Evolutionary conservation across 1,140 invertebrate species (phyloP), one percentile per base, ranked within the genome.

Genomic region (Nasonia longicornis): DNA sequence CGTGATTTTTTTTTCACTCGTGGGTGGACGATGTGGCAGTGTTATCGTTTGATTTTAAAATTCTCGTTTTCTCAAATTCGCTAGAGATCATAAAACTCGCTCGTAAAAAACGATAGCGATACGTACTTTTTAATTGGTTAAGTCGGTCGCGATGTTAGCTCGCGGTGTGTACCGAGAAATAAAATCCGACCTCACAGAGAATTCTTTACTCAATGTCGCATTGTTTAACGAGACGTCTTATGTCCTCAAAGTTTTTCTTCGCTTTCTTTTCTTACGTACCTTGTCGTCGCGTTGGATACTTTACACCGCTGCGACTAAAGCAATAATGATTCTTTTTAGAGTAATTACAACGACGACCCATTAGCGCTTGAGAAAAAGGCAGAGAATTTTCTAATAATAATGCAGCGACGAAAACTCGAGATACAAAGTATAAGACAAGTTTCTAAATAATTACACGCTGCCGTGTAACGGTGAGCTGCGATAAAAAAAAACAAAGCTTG

Each of bases 141-240:
- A 10, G 42, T 45, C 12, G 42, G 42, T 10, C 45, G 45, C 45
- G 45, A 26, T 0, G 11, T 22, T 66, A n/a, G 6, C 69, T 69
- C 26, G 4, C 2, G 26, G 29, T 10, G 29, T 71, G 2, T 74
- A 35, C 52, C 14, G 12, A 75, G 52, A 64, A 75, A 75, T 58
- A 8, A 64, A 75, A 75, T 75, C 73, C 64, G 73, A 35, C 73
- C 52, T 75, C 63, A 63, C 73, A 64, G 42, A 64, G 42, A 29
- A 52, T 73, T 73, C 38, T 26, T 52, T 29, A 26, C 42, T 67
- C 11, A 29, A 67, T 8, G 6, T 58, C 20, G 20, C 20, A 7
- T 58, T 20, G 45, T 48, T 48, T 48, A 48, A 12, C 14, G 45
- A 16, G 45, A 35, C 31, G 31, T 35, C 4, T 35, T 35, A 35